Evolutionary conservation across 2,888 invertebrate genomes (phyloP), one percentile per base, ranked within the genome.

Genomic region (Phlogophora meticulosa): DNA sequence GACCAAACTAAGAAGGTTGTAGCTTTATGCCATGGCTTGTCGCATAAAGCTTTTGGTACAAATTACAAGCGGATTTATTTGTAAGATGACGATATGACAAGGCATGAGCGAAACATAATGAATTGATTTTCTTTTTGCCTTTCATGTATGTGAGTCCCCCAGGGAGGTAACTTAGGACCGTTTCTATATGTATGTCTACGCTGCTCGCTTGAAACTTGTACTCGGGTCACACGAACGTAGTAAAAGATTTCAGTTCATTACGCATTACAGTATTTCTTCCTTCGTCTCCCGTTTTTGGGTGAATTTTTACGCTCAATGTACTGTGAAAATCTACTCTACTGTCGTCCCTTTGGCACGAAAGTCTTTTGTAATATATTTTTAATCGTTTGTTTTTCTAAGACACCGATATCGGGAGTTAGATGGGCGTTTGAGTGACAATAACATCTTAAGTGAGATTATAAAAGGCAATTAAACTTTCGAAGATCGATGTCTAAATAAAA

Each of bases 1-100:
- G 85, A 94, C 91, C 94, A 93, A 88, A 93, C 92, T 93, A 93
- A 95, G 91, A 90, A 89, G 90, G 88, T 91, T 90, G 88, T 87
- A 87, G 91, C 93, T 93, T 92, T 92, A 91, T 90, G 81, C 82
- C 81, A 87, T 85, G 85, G 90, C 88, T 91, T 89, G 90, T 87
- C 87, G 87, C 86, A 87, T 87, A 89, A 87, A 89, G 83, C 89
- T 89, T 89, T 89, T 81, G 90, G 87, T 85, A 88, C 89, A 90
- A 91, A 89, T 89, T 89, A 91, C 88, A 88, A 90, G 87, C 87
- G 86, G 84, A 87, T 87, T 88, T 87, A 84, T 85, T 83, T 72
- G 67, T 65, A 74, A 68, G 64, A 76, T 53, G 69, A 51, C 56
- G 49, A 80, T 78, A 75, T 79, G 70, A 74, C 76, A 80, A 79